Conservation (phyloP, 2,797 vertebrate species). For the Chloroceryle inda region DNA sequence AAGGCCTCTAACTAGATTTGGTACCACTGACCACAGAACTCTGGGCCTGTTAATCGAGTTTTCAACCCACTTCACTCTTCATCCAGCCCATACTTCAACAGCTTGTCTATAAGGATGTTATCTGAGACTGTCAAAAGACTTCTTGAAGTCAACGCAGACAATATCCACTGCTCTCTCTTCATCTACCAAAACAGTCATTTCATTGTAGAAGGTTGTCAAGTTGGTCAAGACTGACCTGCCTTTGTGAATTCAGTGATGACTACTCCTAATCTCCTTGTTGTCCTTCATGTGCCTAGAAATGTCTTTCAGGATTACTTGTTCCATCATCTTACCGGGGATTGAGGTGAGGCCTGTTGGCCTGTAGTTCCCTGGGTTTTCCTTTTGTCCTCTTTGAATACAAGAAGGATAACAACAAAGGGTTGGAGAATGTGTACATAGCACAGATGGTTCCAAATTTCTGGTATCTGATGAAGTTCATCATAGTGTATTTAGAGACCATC, state of each 20-base stretch:
- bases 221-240: neutral
- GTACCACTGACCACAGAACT: neutral
- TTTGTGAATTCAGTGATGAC: neutral
- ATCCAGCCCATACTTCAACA: neutral
- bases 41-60: neutral
- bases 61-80: neutral
- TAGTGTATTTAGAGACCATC: neutral
- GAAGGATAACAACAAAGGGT: neutral
- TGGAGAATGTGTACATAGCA: neutral
- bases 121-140: neutral
- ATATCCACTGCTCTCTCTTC: neutral
- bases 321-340: neutral
- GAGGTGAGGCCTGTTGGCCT: accelerated
- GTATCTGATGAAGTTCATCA: neutral
- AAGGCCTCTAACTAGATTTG: neutral
- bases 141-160: neutral
- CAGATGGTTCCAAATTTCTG: neutral
- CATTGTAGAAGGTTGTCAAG: neutral
- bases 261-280: neutral
- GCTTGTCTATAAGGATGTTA: neutral
- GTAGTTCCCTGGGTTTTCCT: neutral
- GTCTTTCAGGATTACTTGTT: neutral
- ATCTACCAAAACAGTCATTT: neutral
- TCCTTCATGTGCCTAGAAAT: neutral
- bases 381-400: neutral